Evolutionary conservation across 1,140 invertebrate genomes (phyloP).

Genomic region (Vanessa tameamea): DNA sequence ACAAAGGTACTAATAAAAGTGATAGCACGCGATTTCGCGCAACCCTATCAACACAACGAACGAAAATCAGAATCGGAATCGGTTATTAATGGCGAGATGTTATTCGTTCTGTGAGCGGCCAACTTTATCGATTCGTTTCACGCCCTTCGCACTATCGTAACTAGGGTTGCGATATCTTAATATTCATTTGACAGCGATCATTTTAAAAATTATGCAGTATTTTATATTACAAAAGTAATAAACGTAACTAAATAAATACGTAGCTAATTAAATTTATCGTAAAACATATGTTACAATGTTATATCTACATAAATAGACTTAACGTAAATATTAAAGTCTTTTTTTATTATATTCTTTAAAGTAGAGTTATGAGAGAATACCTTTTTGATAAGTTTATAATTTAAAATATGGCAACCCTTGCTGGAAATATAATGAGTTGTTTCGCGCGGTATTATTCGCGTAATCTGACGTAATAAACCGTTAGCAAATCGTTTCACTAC

Average conservation of each 20-base stretch:
- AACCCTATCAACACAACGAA: constrained; percentile 26
- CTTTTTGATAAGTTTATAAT: no score
- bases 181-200: background rate
- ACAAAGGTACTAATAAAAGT: constrained; percentile 24
- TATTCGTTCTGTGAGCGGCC: constrained; percentile 25
- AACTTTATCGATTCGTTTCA: constrained; percentile 53
- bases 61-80: constrained; percentile 31
- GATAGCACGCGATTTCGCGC: constrained; percentile 24
- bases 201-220: background rate
- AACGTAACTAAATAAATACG: no score
- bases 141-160: constrained; percentile 42
- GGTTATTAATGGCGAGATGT: constrained; percentile 37
- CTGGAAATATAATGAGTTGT: background rate
- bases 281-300: no score
- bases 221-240: no score
- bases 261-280: no score
- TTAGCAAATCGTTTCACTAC: constrained; percentile 28
- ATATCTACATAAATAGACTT: no score
- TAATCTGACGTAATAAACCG: constrained; percentile 44
- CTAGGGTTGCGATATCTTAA: background rate
- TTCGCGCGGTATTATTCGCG: constrained; percentile 29
- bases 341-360: no score
- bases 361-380: no score
- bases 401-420: background rate
- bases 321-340: no score